These are phyloP conservation scores for Denticeps clupeoides DNA, from an alignment of 2,797 vertebrate genomes.

Conservation along the genomic window DNA sequence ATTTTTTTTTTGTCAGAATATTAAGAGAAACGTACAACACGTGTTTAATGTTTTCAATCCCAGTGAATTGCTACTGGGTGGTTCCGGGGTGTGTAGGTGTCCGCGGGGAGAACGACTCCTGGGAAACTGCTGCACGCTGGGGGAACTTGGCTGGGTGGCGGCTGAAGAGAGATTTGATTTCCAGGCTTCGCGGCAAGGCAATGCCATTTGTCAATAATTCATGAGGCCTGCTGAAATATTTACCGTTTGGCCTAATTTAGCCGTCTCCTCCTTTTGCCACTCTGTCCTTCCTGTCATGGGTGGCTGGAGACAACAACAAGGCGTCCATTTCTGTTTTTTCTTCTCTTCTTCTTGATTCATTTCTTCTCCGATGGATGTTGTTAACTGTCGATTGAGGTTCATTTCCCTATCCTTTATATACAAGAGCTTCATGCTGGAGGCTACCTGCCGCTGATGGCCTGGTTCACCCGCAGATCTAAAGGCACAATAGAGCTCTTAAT, in stretches of 20 bases:
- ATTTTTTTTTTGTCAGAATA: too few relatives aligned
- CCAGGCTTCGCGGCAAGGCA: conserved; percentile 49
- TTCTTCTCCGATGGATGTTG: too few relatives aligned
- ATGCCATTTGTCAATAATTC: conserved; percentile 61
- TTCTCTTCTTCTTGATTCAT: neutral
- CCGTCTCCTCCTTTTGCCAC: conserved; percentile 19
- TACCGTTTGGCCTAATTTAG: conserved; percentile 64
- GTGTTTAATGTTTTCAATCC: too few relatives aligned
- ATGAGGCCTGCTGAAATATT: conserved; percentile 68
- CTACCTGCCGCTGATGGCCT: too few relatives aligned
- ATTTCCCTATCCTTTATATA: too few relatives aligned
- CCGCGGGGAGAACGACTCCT: conserved; percentile 9
- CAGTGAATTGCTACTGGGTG: too few relatives aligned
- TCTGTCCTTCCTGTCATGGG: conserved; percentile 29
- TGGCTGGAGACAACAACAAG: conserved; percentile 34
- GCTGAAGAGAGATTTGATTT: conserved; percentile 59
- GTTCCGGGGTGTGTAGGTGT: neutral
- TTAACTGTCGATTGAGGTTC: too few relatives aligned
- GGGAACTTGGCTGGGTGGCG: conserved; percentile 21
- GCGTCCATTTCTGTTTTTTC: conserved; percentile 2
- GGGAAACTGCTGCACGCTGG: conserved; percentile 15
- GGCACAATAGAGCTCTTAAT: conserved; percentile 3
- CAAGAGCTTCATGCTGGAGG: too few relatives aligned
- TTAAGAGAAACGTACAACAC: too few relatives aligned
- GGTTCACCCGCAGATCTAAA: too few relatives aligned